phyloP scores from a whole-genome alignment of 2,797 vertebrate species.

The Cyprinella venusta region DNA sequence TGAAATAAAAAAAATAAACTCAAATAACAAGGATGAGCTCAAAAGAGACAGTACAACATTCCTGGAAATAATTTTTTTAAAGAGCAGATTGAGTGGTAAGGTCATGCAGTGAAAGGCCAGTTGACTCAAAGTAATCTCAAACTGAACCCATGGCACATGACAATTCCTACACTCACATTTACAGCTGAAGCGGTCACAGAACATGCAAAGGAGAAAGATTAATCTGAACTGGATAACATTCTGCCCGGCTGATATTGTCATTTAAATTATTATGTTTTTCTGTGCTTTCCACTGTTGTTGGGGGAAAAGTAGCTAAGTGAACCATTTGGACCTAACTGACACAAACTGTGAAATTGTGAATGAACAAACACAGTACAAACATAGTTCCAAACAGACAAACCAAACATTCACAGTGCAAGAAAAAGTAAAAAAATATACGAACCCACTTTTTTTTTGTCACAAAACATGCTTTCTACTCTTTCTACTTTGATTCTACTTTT shows the following conservation, averaged over 20 bases:
- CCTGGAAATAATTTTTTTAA: slow-evolving; percentile 53
- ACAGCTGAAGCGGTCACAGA: slow-evolving; percentile 28
- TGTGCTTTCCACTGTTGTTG: neutral
- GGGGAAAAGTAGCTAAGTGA: neutral
- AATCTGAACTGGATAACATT: slow-evolving; percentile 17
- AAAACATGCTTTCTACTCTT: too few species aligned
- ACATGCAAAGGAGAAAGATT: neutral
- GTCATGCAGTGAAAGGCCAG: slow-evolving; percentile 61
- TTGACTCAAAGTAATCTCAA: slow-evolving; percentile 38
- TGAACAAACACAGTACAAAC: too few species aligned
- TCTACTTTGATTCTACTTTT: too few species aligned
- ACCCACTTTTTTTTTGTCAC: neutral
- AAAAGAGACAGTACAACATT: slow-evolving; percentile 29
- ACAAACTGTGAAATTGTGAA: neutral
- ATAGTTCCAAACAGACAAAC: neutral
- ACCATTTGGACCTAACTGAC: neutral
- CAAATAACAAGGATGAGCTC: slow-evolving; percentile 25
- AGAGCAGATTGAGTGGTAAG: slow-evolving; percentile 63
- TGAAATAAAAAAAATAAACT: neutral
- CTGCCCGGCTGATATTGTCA: neutral
- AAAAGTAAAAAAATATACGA: neutral
- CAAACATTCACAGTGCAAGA: neutral
- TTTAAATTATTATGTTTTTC: neutral
- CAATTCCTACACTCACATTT: slow-evolving; percentile 54
- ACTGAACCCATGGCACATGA: slow-evolving; percentile 57